Evolutionary conservation across 2,113 vertebrate genomes (phyloP).

Genomic region (Amia ocellicauda): DNA sequence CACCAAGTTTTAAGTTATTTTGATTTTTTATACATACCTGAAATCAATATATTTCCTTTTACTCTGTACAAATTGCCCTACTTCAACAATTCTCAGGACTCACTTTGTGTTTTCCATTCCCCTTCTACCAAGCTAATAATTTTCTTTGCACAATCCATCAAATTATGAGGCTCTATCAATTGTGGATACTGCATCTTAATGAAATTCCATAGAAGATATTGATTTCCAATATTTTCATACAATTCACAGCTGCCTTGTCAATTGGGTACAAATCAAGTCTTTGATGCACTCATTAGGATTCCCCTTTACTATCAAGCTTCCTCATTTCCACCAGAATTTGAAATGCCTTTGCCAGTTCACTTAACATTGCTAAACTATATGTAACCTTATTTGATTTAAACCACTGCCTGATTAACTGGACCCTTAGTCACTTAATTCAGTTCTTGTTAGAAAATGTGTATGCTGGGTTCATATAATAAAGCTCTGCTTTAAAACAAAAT

Average conservation of each 20-base stretch:
- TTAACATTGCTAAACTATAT: constrained; percentile 80
- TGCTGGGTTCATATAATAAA: no score
- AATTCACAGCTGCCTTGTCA: constrained; percentile 88
- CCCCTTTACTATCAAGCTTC: constrained; percentile 82
- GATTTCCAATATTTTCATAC: constrained; percentile 99
- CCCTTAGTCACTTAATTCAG: constrained; percentile 22
- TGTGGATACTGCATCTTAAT: constrained; percentile 97
- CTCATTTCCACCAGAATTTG: constrained; percentile 92
- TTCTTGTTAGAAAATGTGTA: not conserved
- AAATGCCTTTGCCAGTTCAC: constrained; percentile 83
- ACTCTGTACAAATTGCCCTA: constrained; percentile 89
- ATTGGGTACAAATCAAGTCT: constrained; percentile 90
- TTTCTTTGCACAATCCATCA: constrained; percentile 98
- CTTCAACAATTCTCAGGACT: constrained; percentile 81
- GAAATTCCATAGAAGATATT: constrained; percentile 98
- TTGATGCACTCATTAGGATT: constrained; percentile 96
- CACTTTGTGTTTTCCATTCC: constrained; percentile 72
- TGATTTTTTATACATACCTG: constrained; percentile 73
- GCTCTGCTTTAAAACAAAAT: not conserved
- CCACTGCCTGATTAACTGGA: constrained; percentile 62
- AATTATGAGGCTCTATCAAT: constrained; percentile 98
- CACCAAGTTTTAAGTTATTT: constrained; percentile 65
- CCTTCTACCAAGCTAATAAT: constrained; percentile 90
- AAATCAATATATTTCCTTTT: constrained; percentile 90
- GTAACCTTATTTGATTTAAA: constrained; percentile 68